Evolutionary conservation across 2,888 invertebrate genomes (phyloP).

Genomic region (Nesidiocoris tenuis): DNA sequence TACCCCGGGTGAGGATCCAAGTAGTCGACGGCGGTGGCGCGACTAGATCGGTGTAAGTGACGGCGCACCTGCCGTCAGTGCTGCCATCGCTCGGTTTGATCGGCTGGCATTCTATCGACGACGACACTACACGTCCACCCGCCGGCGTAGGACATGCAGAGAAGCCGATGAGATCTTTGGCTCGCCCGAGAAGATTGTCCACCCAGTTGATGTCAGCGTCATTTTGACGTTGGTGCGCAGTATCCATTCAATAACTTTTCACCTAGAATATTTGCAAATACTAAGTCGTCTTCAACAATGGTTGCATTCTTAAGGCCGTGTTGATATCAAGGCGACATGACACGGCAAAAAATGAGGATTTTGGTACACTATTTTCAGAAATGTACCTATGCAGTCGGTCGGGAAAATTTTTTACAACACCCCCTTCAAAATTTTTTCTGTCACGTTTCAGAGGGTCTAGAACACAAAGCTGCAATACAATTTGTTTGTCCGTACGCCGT

Average conservation of each 20-base stretch:
- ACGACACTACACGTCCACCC: slow-evolving; percentile 7
- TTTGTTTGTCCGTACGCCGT: no score
- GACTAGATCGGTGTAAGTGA: slow-evolving; percentile 27
- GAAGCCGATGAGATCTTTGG: slow-evolving; percentile 31
- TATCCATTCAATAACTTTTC: slow-evolving; percentile 34
- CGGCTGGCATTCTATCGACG: slow-evolving; percentile 34
- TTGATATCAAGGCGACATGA: no score
- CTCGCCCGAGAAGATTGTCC: slow-evolving; percentile 32
- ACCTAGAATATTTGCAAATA: slow-evolving; percentile 28
- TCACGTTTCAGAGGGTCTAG: no score
- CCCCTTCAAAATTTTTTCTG: no score
- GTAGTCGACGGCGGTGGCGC: slow-evolving; percentile 22
- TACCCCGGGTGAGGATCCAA: slow-evolving; percentile 26
- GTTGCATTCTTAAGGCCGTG: no score
- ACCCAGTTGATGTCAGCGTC: slow-evolving; percentile 35
- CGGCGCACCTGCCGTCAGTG: slow-evolving; percentile 13
- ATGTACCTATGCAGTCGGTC: no score
- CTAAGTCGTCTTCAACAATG: no score
- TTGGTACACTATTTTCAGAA: no score
- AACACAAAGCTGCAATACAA: no score
- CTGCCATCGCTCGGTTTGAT: slow-evolving; percentile 20
- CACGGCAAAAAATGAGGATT: no score
- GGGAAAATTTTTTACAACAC: no score
- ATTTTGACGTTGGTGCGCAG: slow-evolving; percentile 30
- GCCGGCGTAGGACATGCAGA: slow-evolving; percentile 22